These are phyloP conservation scores for Heterodera filipjevi DNA, from an alignment of 2,888 invertebrate species.

Conservation along the genomic window DNA sequence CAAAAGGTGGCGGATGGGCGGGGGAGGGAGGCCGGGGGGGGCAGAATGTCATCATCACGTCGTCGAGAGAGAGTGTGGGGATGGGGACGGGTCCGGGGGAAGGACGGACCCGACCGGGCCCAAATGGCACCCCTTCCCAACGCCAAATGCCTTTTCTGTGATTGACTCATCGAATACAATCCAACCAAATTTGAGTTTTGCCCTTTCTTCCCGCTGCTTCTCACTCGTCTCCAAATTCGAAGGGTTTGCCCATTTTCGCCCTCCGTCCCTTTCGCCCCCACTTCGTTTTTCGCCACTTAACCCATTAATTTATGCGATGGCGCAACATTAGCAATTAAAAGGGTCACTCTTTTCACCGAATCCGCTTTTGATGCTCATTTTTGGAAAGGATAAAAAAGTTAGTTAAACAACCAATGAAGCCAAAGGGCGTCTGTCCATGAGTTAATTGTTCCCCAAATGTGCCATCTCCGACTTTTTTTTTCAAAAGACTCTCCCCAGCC, in stretches of 20 bases:
- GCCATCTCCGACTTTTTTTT: not conserved
- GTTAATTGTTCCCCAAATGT: not conserved
- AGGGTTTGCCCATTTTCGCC: not conserved
- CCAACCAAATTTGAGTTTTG: not conserved
- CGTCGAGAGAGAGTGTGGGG: not conserved
- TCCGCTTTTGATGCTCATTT: not conserved
- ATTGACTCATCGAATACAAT: not conserved
- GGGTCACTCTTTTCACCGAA: not conserved
- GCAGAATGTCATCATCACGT: not conserved
- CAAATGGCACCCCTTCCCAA: not conserved
- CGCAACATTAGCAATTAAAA: not conserved
- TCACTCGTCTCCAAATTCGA: not conserved
- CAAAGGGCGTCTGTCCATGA: too few relatives aligned
- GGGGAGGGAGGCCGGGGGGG: not conserved
- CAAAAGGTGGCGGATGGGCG: conserved; percentile 1
- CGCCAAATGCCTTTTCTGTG: not conserved
- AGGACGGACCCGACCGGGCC: not conserved
- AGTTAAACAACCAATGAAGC: too few relatives aligned
- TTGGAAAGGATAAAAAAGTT: not conserved
- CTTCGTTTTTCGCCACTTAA: not conserved
- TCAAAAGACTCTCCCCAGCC: not conserved
- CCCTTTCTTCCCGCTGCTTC: not conserved
- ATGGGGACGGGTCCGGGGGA: not conserved
- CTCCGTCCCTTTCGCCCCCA: not conserved
- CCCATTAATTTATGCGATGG: conserved; percentile 1